Evolutionary conservation across 2,888 invertebrate genomes (phyloP).

Genomic region (Apotomis capreana): DNA sequence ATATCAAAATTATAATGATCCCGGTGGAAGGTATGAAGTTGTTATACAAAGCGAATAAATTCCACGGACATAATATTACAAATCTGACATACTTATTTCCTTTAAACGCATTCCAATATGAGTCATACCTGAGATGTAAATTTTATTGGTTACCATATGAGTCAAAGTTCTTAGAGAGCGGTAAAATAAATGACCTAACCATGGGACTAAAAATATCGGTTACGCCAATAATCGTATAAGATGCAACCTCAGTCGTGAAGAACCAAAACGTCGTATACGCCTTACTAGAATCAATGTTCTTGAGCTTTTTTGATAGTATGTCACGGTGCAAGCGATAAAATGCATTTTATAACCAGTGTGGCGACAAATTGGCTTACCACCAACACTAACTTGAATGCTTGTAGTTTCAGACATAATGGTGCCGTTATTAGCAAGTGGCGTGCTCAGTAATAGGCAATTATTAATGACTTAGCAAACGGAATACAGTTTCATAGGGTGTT

Average conservation of each 20-base stretch:
- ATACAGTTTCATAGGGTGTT: neutral
- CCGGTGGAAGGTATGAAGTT: too few species aligned
- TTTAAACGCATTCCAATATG: too few species aligned
- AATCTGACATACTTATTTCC: too few species aligned
- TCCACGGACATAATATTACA: too few species aligned
- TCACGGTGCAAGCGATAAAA: constrained; percentile 1
- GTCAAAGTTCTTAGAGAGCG: too few species aligned
- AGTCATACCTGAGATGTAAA: too few species aligned
- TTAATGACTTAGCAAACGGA: neutral
- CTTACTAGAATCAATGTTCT: neutral
- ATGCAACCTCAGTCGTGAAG: neutral
- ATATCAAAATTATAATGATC: too few species aligned
- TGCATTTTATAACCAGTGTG: neutral
- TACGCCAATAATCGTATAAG: neutral
- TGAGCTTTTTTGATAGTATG: too few species aligned
- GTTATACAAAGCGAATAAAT: too few species aligned
- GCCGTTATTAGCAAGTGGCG: neutral
- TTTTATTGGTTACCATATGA: too few species aligned
- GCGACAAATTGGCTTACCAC: constrained; percentile 18
- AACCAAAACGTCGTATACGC: neutral
- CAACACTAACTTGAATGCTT: constrained; percentile 6
- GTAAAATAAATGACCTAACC: constrained; percentile 7
- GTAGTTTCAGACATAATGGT: neutral
- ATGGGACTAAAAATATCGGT: constrained; percentile 14
- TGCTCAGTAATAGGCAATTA: neutral